Conservation (phyloP, 2,888 invertebrate genomes). For the Cacoxenus indagator region DNA sequence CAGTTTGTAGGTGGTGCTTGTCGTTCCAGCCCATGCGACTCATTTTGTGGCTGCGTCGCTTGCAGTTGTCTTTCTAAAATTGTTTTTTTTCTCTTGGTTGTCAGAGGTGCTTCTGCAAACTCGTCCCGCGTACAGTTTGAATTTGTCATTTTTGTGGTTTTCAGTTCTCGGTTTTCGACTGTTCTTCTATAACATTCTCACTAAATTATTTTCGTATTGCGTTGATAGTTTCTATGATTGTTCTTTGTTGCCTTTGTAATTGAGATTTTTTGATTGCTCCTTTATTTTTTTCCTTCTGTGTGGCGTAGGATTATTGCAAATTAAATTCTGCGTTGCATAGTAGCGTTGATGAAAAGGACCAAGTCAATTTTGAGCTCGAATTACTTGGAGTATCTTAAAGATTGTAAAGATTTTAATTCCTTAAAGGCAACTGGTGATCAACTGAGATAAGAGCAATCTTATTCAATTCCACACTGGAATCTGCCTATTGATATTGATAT, state of each 20-base stretch:
- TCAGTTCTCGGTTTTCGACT: too few species aligned
- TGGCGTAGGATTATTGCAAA: conserved; percentile 17
- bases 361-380: neutral
- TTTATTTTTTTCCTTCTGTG: conserved; percentile 11
- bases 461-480: too few species aligned
- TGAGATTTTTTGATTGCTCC: conserved; percentile 14
- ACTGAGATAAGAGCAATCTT: too few species aligned
- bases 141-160: conserved; percentile 11
- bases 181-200: neutral
- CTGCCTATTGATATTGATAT: too few species aligned
- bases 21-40: conserved; percentile 5
- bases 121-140: conserved; percentile 1
- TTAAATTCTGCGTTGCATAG: neutral
- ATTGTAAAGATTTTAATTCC: too few species aligned
- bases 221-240: neutral
- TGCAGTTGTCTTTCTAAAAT: neutral
- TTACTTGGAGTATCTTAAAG: neutral
- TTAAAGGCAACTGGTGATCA: too few species aligned
- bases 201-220: conserved; percentile 19
- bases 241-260: conserved; percentile 10
- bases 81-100: neutral
- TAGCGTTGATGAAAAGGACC: neutral
- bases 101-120: neutral
- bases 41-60: neutral
- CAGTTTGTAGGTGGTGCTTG: conserved; percentile 4